Evolutionary conservation across 2,888 invertebrate species (phyloP).

Genomic region (Acanthosoma haemorrhoidale): DNA sequence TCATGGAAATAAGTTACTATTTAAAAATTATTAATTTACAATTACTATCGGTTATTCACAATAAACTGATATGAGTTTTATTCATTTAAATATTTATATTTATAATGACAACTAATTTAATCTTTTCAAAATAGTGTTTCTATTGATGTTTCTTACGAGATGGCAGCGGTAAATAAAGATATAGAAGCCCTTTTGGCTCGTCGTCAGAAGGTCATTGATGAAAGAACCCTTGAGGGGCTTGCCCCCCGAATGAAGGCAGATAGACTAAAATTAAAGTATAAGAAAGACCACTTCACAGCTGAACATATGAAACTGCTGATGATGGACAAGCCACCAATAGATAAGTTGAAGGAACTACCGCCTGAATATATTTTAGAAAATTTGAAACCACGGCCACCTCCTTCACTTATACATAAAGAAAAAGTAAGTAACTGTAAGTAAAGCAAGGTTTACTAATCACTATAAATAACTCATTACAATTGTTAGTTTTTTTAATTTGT

Average conservation of each 20-base stretch:
- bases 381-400: constrained; percentile 32
- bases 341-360: constrained; percentile 32
- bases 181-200: constrained; percentile 31
- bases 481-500: no score
- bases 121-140: constrained; percentile 30
- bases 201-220: constrained; percentile 29
- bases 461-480: no score
- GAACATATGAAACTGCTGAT: constrained; percentile 18
- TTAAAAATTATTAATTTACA: no score
- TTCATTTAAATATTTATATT: no score
- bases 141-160: constrained; percentile 34
- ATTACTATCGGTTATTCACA: no score
- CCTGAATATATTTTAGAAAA: constrained; percentile 19
- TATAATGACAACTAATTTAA: no score
- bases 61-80: no score
- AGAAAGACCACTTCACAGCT: neutral
- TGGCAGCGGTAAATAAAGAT: constrained; percentile 33
- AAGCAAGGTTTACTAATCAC: no score
- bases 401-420: constrained; percentile 5
- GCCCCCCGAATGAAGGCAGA: constrained; percentile 11
- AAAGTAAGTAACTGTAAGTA: constrained; percentile 9
- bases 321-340: constrained; percentile 36
- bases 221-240: constrained; percentile 18
- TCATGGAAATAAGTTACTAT: no score
- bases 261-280: neutral